These are phyloP conservation scores for Anneissia japonica DNA, from an alignment of 35 echinoderm and acorn worm genomes.

Conservation along the genomic window DNA sequence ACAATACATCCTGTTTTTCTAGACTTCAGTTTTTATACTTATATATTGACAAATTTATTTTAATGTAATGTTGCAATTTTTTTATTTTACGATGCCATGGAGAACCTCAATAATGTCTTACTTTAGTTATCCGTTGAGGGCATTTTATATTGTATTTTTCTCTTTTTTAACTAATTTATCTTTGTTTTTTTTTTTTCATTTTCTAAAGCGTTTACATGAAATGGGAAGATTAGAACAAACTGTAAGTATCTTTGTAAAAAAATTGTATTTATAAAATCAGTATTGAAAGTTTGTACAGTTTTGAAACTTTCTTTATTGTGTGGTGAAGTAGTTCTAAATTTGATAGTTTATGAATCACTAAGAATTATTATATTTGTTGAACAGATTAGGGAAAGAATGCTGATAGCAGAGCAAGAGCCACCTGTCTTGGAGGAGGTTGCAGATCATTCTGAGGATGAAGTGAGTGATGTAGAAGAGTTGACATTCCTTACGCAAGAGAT, in stretches of 20 bases:
- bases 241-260: neutral
- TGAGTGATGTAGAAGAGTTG: conserved; percentile 24
- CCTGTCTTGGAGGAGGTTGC: conserved; percentile 21
- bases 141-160: too few species aligned
- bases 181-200: neutral
- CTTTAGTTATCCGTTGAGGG: too few species aligned
- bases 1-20: too few species aligned
- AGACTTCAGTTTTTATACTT: too few species aligned
- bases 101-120: too few species aligned
- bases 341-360: too few species aligned
- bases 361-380: neutral
- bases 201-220: neutral
- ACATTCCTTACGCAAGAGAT: conserved; percentile 70
- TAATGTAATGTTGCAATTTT: too few species aligned
- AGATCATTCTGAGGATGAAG: conserved; percentile 25
- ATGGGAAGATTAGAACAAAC: neutral
- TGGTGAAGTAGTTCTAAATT: too few species aligned
- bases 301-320: too few species aligned
- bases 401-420: neutral
- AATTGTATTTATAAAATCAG: neutral
- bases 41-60: too few species aligned
- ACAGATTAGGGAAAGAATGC: conserved; percentile 42
- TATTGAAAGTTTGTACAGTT: neutral
- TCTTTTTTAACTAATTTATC: too few species aligned
- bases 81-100: too few species aligned